phyloP scores from a whole-genome alignment of 2,113 vertebrate genomes.

The Chaenocephalus aceratus region DNA sequence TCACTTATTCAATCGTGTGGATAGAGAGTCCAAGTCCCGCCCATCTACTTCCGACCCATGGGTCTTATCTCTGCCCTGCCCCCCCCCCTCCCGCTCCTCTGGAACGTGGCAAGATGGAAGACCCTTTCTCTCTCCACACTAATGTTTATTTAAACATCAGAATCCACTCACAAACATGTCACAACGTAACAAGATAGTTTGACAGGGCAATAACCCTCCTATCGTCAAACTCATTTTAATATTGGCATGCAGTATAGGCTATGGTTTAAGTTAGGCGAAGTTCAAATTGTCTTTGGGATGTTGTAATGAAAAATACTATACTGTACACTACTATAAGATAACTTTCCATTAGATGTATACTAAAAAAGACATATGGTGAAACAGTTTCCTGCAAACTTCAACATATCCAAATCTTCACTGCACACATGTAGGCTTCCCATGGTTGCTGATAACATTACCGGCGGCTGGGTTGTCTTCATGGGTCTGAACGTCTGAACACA shows the following conservation, averaged over 20 bases:
- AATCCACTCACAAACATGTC: neutral
- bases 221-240: neutral
- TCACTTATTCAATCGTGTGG: slow-evolving; percentile 78
- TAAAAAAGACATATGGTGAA: too few species aligned
- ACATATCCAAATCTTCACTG: too few species aligned
- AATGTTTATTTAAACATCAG: neutral
- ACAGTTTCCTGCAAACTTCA: too few species aligned
- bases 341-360: neutral
- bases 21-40: neutral
- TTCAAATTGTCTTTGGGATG: neutral
- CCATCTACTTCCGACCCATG: too few species aligned
- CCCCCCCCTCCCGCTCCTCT: slow-evolving; percentile 31
- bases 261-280: neutral
- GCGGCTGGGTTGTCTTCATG: neutral
- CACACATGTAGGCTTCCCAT: too few species aligned
- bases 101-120: slow-evolving; percentile 83
- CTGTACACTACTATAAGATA: neutral
- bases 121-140: neutral
- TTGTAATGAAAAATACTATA: neutral
- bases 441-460: too few species aligned
- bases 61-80: slow-evolving; percentile 53
- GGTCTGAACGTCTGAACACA: too few species aligned
- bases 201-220: too few species aligned
- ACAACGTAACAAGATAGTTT: neutral
- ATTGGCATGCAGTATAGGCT: neutral